These are phyloP conservation scores for Minunthozetes semirufus DNA, from an alignment of 2,888 invertebrate genomes.

Conservation along the genomic window DNA sequence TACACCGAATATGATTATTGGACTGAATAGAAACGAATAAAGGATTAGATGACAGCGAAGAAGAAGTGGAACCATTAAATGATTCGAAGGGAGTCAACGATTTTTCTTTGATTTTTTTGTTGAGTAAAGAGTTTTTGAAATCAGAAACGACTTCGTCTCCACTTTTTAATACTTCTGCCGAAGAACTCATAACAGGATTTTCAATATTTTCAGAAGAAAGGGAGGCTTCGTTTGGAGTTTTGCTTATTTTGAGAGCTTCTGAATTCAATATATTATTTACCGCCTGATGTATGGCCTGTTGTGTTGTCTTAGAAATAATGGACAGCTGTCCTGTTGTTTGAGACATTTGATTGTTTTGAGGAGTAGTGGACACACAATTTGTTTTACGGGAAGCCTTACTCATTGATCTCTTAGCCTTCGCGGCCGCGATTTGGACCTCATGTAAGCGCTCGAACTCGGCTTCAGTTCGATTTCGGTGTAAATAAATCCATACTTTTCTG, in stretches of 20 bases:
- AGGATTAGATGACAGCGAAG: neutral
- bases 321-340: neutral
- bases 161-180: neutral
- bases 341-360: neutral
- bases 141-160: neutral
- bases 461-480: conserved; percentile 65
- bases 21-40: neutral
- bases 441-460: conserved; percentile 56
- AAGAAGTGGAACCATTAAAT: neutral
- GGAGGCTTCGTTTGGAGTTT: neutral
- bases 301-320: neutral
- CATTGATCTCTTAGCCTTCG: conserved; percentile 47
- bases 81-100: neutral
- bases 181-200: neutral
- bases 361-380: neutral
- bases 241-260: neutral
- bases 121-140: neutral
- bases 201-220: neutral
- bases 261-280: conserved; percentile 13
- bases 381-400: conserved; percentile 17
- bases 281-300: conserved; percentile 16
- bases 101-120: neutral
- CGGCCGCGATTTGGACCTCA: conserved; percentile 50
- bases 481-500: conserved; percentile 89
- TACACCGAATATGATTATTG: neutral